A percentile compares a stretch with the other conserved stretches of the same genome.
Conservation (phyloP, 2,888 invertebrate genomes). For the Drosophila maculinotata region DNA sequence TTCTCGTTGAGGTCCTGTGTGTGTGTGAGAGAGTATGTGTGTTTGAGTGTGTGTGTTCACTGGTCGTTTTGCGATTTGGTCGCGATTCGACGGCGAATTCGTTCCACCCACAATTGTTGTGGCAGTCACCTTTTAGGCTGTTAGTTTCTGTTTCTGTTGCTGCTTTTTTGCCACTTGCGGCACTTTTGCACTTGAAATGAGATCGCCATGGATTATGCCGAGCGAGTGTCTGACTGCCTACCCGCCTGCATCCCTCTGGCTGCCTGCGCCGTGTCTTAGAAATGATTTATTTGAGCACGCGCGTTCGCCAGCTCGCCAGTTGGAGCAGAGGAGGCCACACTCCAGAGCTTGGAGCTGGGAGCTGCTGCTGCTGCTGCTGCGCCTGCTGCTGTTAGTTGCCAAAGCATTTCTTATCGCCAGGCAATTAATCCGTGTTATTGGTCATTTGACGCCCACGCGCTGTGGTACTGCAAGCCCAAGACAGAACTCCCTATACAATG, state of each 20-base stretch:
- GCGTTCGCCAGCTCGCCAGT: conserved; percentile 61
- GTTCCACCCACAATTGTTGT: conserved; percentile 84
- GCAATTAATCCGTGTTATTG: conserved; percentile 76
- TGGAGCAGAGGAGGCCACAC: conserved; percentile 39
- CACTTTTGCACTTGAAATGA: conserved; percentile 81
- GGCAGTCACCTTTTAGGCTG: conserved; percentile 53
- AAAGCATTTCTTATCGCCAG: conserved; percentile 57
- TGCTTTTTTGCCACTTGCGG: conserved; percentile 74
- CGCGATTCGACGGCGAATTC: conserved; percentile 63
- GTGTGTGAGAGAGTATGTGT: conserved; percentile 1
- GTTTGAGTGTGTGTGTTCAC: conserved; percentile 40
- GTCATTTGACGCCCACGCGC: conserved; percentile 67
- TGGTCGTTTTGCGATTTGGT: conserved; percentile 57
- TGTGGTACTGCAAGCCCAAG: background rate
- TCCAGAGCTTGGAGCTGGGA: conserved; percentile 29
- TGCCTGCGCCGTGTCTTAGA: conserved; percentile 57
- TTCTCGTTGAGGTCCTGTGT: conserved; percentile 16
- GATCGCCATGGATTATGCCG: conserved; percentile 70
- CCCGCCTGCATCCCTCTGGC: conserved; percentile 22
- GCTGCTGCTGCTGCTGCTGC: conserved; percentile 45
- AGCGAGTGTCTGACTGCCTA: conserved; percentile 21
- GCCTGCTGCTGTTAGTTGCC: too few relatives aligned
- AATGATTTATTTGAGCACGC: conserved; percentile 85
- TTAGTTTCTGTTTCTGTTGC: conserved; percentile 14
- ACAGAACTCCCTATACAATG: conserved; percentile 7